phyloP scores from a whole-genome alignment of 2,113 vertebrate species.

The Petrocephalus zakoni region DNA sequence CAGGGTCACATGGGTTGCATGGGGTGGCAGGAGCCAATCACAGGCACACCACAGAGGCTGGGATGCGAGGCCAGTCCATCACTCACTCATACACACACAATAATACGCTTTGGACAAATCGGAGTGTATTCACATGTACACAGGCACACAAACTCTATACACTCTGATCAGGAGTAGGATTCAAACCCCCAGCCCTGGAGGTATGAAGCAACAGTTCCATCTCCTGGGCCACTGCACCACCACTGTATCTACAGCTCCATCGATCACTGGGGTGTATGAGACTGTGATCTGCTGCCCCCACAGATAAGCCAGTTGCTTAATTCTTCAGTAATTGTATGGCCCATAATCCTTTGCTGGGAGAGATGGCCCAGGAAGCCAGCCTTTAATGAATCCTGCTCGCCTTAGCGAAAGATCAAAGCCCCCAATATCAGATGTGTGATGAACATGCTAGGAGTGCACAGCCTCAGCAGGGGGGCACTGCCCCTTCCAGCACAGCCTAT shows the following conservation, averaged over 20 bases:
- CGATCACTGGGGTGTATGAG: not conserved
- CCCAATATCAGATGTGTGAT: not conserved
- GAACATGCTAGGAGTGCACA: not conserved
- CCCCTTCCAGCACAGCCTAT: not conserved
- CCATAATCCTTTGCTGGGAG: not conserved
- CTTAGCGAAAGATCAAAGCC: not conserved
- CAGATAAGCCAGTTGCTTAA: not conserved
- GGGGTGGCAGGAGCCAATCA: not conserved
- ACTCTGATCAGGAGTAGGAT: not conserved
- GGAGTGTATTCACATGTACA: too few relatives aligned
- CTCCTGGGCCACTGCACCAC: not conserved
- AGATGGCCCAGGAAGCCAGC: not conserved
- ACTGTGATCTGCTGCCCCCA: not conserved
- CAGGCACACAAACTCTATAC: not conserved
- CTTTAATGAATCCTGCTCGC: not conserved
- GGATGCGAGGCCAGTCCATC: not conserved
- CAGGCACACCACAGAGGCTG: not conserved
- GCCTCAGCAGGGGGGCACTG: not conserved
- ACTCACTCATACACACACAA: not conserved
- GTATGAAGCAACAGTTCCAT: not conserved
- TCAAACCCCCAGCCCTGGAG: not conserved
- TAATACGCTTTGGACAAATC: not conserved
- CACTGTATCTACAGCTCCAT: not conserved
- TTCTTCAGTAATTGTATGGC: not conserved
- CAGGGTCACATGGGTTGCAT: not conserved